Conservation (phyloP, 2,797 vertebrate genomes). For the Danio jaintianensis region DNA sequence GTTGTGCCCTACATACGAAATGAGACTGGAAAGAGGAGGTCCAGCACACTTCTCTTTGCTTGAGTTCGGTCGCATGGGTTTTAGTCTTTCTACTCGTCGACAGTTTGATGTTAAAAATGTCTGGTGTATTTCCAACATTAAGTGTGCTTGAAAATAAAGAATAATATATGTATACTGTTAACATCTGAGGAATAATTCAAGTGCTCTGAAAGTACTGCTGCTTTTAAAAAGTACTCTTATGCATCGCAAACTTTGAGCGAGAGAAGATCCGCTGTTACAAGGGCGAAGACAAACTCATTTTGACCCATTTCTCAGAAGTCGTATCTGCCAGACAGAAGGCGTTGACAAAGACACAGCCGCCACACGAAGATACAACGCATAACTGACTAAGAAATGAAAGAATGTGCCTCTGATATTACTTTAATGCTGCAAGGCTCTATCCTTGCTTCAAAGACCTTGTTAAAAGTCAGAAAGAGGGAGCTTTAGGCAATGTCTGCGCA, state of each 20-base stretch:
- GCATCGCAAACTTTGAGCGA: slow-evolving; percentile 25
- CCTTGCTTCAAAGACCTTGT: slow-evolving; percentile 73
- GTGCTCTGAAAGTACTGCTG: slow-evolving; percentile 41
- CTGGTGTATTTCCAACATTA: slow-evolving; percentile 63
- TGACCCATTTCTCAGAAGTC: slow-evolving; percentile 49
- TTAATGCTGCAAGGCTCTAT: slow-evolving; percentile 67
- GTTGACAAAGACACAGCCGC: slow-evolving; percentile 48
- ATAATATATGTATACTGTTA: slow-evolving; percentile 59
- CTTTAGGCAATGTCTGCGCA: slow-evolving; percentile 74
- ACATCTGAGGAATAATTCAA: slow-evolving; percentile 67
- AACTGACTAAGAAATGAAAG: slow-evolving; percentile 72
- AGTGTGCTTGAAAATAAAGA: slow-evolving; percentile 64
- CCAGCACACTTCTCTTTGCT: slow-evolving; percentile 46
- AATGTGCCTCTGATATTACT: slow-evolving; percentile 72
- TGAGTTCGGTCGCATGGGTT: slow-evolving; percentile 62
- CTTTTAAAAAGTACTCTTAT: slow-evolving; percentile 37
- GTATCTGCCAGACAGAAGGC: slow-evolving; percentile 50
- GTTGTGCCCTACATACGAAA: slow-evolving; percentile 64
- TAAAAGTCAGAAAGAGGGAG: slow-evolving; percentile 68
- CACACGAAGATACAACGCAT: slow-evolving; percentile 62
- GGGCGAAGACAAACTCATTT: slow-evolving; percentile 39
- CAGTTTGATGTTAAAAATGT: slow-evolving; percentile 61
- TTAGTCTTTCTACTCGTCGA: slow-evolving; percentile 50
- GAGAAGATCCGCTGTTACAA: slow-evolving; percentile 37
- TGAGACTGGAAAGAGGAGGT: slow-evolving; percentile 34